A percentile compares a stretch with the other conserved stretches of the same genome.
Evolutionary conservation across 2,888 invertebrate genomes (phyloP).

Genomic region (Thecophora atra): DNA sequence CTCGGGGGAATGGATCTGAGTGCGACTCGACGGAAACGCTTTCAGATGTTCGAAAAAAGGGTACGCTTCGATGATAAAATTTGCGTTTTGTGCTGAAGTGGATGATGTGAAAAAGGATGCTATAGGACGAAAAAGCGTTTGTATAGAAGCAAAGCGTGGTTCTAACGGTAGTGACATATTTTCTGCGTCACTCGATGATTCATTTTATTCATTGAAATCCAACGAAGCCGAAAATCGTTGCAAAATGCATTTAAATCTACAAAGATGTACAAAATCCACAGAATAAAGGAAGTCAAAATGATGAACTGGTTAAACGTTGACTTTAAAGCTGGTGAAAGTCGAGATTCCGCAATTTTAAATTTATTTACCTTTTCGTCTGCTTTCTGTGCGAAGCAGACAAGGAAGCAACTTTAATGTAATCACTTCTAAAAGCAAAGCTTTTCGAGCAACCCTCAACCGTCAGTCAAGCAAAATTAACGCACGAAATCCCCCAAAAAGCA

Average conservation of each 20-base stretch:
- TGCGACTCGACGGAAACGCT: not conserved
- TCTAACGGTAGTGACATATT: not conserved
- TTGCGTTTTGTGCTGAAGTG: not conserved
- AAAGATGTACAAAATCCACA: too few species aligned
- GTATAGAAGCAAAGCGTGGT: not conserved
- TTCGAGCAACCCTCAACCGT: too few species aligned
- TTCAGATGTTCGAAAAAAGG: not conserved
- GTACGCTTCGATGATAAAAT: not conserved
- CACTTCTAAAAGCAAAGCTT: too few species aligned
- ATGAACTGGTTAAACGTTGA: too few species aligned
- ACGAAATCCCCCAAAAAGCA: not conserved
- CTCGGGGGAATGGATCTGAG: not conserved
- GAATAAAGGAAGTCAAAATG: too few species aligned
- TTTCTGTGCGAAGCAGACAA: not conserved
- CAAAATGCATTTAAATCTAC: not conserved
- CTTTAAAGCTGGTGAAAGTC: too few species aligned
- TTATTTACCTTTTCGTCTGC: too few species aligned
- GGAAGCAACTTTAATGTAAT: too few species aligned
- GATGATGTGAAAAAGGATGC: not conserved
- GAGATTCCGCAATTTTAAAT: too few species aligned
- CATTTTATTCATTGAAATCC: not conserved
- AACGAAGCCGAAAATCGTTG: constrained; percentile 7
- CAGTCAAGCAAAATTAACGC: too few species aligned
- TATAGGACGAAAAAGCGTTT: not conserved
- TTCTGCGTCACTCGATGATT: constrained; percentile 4